Percentiles rank a stretch among this genome's conserved stretches.
Evolutionary conservation across 2,888 invertebrate genomes (phyloP).

Genomic region (Rhaphigaster nebulosa): DNA sequence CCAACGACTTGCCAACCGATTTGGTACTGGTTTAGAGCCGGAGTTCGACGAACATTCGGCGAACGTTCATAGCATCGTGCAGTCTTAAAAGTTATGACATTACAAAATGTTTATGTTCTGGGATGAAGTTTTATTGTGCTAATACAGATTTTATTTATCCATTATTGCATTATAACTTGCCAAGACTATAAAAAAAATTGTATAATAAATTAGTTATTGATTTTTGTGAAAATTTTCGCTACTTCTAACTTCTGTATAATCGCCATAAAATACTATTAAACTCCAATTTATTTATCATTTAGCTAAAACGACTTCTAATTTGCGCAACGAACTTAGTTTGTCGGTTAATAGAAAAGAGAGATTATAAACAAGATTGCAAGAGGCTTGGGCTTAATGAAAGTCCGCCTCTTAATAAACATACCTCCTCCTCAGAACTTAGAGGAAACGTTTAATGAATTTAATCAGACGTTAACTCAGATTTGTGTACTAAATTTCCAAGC

Average conservation of each 20-base stretch:
- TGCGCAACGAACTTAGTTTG: neutral
- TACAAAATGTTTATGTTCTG: too few relatives aligned
- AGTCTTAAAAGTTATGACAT: too few relatives aligned
- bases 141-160: too few relatives aligned
- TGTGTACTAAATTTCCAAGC: neutral
- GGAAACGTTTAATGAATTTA: slow-evolving; percentile 2
- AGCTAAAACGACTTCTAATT: slow-evolving; percentile 7
- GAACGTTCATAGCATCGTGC: too few relatives aligned
- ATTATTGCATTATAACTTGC: too few relatives aligned
- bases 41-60: too few relatives aligned
- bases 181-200: too few relatives aligned
- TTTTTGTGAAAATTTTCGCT: neutral
- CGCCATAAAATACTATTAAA: neutral
- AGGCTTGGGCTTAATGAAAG: neutral
- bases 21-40: too few relatives aligned
- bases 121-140: too few relatives aligned
- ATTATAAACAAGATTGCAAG: slow-evolving; percentile 1
- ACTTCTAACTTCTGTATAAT: neutral
- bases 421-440: neutral
- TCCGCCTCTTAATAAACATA: neutral
- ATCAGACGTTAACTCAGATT: neutral
- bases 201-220: too few relatives aligned
- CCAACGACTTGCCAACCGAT: too few relatives aligned
- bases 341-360: slow-evolving; percentile 14
- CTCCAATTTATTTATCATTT: neutral